A percentile compares a stretch with the other conserved stretches of the same genome.
These are phyloP conservation scores for Apogon talboti DNA, from an alignment of 2,797 vertebrate genomes.

Conservation along the genomic window DNA sequence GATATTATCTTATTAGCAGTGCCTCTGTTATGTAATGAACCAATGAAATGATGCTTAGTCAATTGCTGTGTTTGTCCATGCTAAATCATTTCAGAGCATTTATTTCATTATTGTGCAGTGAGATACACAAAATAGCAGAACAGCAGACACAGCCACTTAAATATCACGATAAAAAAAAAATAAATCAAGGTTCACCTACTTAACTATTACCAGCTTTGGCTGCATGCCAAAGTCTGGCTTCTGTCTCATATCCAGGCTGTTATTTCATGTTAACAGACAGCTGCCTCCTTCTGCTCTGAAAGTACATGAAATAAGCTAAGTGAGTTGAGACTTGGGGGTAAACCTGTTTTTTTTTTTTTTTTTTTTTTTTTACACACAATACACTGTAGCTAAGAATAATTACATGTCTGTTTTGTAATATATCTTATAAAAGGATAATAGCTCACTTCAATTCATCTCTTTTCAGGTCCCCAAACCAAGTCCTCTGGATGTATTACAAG, in stretches of 20 bases:
- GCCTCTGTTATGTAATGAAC: too few species aligned
- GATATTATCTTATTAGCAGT: too few species aligned
- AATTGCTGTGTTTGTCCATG: too few species aligned
- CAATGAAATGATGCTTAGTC: too few species aligned
- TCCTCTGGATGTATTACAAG: background rate
- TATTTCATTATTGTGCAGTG: too few species aligned
- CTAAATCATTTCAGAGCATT: too few species aligned
- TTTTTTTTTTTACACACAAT: too few species aligned
- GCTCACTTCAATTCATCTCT: too few species aligned
- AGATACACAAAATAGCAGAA: too few species aligned
- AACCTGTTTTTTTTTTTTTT: background rate
- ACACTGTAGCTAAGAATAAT: background rate
- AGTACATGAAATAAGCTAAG: background rate
- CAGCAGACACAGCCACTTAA: too few species aligned
- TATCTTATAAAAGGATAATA: too few species aligned
- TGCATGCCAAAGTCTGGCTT: conserved; percentile 1
- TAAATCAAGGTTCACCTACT: conserved; percentile 1
- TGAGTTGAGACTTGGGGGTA: background rate
- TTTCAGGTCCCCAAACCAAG: background rate
- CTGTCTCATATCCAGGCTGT: background rate
- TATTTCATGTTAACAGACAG: conserved; percentile 3
- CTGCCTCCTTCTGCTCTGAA: background rate
- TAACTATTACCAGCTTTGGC: conserved; percentile 11
- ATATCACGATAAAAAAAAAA: background rate
- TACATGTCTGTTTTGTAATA: background rate